A percentile compares a stretch with the other conserved stretches of the same genome.
These are phyloP conservation scores for Electrona antarctica DNA, from an alignment of 2,113 vertebrate species.

Conservation along the genomic window DNA sequence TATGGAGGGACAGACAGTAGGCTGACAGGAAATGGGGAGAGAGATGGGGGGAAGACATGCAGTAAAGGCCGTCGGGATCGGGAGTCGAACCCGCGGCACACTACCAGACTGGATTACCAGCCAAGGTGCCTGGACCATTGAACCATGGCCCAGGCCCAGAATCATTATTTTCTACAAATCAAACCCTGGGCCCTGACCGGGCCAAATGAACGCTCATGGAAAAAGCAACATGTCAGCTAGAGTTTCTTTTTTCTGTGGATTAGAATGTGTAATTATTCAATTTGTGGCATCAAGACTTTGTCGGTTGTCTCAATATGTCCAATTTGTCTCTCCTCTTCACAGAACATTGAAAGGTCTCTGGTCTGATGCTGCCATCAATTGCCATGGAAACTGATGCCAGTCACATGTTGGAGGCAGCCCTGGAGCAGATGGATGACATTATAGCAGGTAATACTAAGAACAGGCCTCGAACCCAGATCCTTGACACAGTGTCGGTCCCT, in stretches of 20 bases:
- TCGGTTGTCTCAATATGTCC: too few relatives aligned
- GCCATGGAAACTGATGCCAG: slow-evolving; percentile 93
- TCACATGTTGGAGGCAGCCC: slow-evolving; percentile 92
- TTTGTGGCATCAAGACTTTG: not conserved
- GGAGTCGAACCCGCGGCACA: too few relatives aligned
- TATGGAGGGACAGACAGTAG: too few relatives aligned
- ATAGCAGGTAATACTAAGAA: slow-evolving; percentile 86
- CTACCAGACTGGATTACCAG: too few relatives aligned
- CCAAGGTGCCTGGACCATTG: too few relatives aligned
- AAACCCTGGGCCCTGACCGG: not conserved
- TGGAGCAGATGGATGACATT: slow-evolving; percentile 98
- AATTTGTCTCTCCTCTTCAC: not conserved
- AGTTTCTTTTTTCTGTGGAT: not conserved
- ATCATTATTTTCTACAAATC: too few relatives aligned
- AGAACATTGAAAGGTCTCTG: slow-evolving; percentile 27
- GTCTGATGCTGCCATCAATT: slow-evolving; percentile 57
- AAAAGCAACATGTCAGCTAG: not conserved
- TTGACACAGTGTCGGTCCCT: too few relatives aligned
- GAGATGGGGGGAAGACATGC: too few relatives aligned
- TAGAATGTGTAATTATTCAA: not conserved
- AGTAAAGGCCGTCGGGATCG: too few relatives aligned
- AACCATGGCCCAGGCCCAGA: too few relatives aligned
- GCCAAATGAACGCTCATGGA: not conserved
- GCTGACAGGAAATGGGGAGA: too few relatives aligned
- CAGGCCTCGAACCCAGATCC: not conserved